These are phyloP conservation scores for Styela clava DNA, from an alignment of 23 tunicate genomes.

Conservation along the genomic window DNA sequence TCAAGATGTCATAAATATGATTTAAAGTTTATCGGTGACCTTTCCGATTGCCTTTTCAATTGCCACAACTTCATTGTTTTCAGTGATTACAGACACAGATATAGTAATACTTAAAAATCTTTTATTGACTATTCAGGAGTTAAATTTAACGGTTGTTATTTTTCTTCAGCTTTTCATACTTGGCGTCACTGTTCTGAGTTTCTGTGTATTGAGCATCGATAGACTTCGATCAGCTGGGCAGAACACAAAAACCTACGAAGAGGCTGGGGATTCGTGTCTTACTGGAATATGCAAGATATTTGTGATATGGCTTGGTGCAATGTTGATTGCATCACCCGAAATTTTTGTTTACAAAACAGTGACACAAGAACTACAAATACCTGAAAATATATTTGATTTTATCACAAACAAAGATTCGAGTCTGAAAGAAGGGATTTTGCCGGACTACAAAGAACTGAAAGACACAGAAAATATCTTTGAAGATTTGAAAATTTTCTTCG, in stretches of 20 bases:
- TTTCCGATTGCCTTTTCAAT: too few relatives aligned
- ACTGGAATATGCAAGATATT: constrained; percentile 54
- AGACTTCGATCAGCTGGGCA: constrained; percentile 53
- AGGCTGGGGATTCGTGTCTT: constrained; percentile 29
- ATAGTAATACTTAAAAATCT: too few relatives aligned
- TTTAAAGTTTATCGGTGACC: too few relatives aligned
- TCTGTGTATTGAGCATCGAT: constrained; percentile 63
- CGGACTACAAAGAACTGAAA: not conserved
- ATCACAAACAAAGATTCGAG: not conserved
- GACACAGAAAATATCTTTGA: not conserved
- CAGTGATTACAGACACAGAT: too few relatives aligned
- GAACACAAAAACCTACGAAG: constrained; percentile 46
- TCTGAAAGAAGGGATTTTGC: not conserved
- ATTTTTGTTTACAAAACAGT: constrained; percentile 21
- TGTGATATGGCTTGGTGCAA: constrained; percentile 60
- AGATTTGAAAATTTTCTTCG: not conserved
- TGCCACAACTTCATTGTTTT: too few relatives aligned
- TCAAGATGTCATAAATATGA: too few relatives aligned
- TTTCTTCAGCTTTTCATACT: constrained; percentile 47
- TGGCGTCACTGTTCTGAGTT: constrained; percentile 66
- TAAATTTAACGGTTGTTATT: too few relatives aligned
- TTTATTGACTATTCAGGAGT: too few relatives aligned
- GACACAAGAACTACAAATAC: not conserved
- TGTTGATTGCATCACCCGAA: constrained; percentile 70
- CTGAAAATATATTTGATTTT: not conserved